These are phyloP conservation scores for Trachythela sp. DNA, from an alignment of 64 coral and sea anemone species.

Conservation along the genomic window DNA sequence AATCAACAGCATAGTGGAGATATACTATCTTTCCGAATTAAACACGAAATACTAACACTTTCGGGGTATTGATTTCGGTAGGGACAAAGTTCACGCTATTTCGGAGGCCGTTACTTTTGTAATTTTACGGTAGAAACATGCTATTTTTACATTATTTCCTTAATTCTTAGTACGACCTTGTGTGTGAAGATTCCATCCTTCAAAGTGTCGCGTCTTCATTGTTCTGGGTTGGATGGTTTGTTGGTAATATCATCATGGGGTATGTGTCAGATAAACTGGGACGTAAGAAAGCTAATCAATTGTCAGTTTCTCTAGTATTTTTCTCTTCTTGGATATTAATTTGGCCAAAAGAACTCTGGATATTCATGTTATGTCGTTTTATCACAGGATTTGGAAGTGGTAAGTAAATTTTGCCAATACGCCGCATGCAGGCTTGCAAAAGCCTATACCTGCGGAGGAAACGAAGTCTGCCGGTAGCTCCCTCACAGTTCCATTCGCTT, in stretches of 20 bases:
- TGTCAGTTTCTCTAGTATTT: background rate
- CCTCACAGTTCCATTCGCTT: too few species aligned
- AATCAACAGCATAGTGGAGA: too few species aligned
- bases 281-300: background rate
- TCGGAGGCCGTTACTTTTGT: too few species aligned
- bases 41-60: too few species aligned
- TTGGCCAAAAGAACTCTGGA: constrained; percentile 3
- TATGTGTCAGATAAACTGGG: constrained; percentile 42
- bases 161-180: constrained; percentile 40
- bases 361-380: background rate
- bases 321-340: background rate
- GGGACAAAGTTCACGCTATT: too few species aligned
- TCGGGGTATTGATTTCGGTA: too few species aligned
- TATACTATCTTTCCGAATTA: too few species aligned
- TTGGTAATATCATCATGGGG: constrained; percentile 36
- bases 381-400: constrained; percentile 1
- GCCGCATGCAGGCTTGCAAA: too few species aligned
- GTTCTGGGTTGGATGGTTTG: constrained; percentile 42
- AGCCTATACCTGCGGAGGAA: too few species aligned
- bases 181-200: constrained; percentile 45
- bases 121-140: too few species aligned
- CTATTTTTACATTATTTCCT: background rate
- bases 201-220: constrained; percentile 35
- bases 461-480: too few species aligned
- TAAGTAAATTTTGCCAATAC: too few species aligned